Conservation (phyloP, 1,140 invertebrate genomes). For the Eciton burchellii region DNA sequence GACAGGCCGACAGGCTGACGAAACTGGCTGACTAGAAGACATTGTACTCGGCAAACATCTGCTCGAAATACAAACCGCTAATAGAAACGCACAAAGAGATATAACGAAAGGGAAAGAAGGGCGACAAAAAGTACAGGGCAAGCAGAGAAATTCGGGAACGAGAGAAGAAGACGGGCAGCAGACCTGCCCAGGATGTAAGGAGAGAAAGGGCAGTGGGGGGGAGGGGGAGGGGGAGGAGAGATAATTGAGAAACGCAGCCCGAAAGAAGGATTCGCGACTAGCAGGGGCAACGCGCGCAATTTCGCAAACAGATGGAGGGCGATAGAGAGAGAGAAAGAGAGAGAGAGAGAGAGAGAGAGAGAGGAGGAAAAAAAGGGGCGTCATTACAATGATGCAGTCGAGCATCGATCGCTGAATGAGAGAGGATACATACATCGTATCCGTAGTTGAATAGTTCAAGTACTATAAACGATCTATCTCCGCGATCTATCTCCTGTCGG, state of each 20-base stretch:
- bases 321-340: not conserved
- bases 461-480: not conserved
- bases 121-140: slow-evolving; percentile 21
- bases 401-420: not conserved
- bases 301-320: not conserved
- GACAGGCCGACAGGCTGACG: slow-evolving; percentile 74
- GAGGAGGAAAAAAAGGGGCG: not conserved
- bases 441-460: not conserved
- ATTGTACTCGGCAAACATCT: slow-evolving; percentile 82
- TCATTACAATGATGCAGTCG: not conserved
- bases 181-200: slow-evolving; percentile 1
- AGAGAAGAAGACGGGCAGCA: not conserved
- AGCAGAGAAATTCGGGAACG: slow-evolving; percentile 25
- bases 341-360: too few species aligned
- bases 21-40: slow-evolving; percentile 78
- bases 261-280: not conserved
- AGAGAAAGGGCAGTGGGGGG: not conserved
- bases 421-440: not conserved
- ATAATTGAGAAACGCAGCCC: slow-evolving; percentile 35
- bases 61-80: slow-evolving; percentile 84
- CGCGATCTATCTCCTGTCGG: slow-evolving; percentile 7
- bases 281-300: not conserved
- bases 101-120: slow-evolving; percentile 52
- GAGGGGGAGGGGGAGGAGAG: too few species aligned
- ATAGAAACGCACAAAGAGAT: slow-evolving; percentile 80